Base-by-base conservation (phyloP, 1,140 invertebrate species). In the Amyelois transitella region DNA sequence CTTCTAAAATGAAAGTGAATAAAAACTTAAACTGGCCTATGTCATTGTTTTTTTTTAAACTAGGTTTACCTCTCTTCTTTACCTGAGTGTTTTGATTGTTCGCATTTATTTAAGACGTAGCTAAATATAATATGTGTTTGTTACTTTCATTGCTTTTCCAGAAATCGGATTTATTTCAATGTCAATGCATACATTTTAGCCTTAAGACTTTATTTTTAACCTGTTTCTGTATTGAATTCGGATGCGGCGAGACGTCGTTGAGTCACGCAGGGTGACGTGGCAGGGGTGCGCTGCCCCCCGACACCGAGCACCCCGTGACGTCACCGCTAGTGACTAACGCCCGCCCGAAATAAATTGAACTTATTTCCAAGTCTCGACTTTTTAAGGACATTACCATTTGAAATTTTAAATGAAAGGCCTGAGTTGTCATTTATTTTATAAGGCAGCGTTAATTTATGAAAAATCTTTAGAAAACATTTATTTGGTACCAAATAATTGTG, bases 201-300 rank as follows among this genome's bases (percentile, higher is more conserved):
- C n/a, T n/a, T n/a, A n/a, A n/a, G n/a, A 8, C 12, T 38, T 38
- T 38, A 38, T 38, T 38, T 38, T 2, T 38, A 38, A n/a, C n/a
- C 32, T 38, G 32, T 38, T 4, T 28, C 25, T 28, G 25, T 28
- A 28, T n/a, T n/a, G 25, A 10, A 28, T 6, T 38, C 32, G 32
- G 32, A 38, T 38, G 45, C 45, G 45, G 19, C 45, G 45, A 48
- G 45, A 48, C 45, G 17, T 49, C 60, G 60, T 57, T 77, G 75
- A 77, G 69, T 77, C 75, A 77, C 64, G 60, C 62, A 49, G 70
- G 66, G 68, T 69, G 70, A 66, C 69, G 65, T 60, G 72, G 66
- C 67, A 66, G 67, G 75, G 77, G 77, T 72, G 69, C 62, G 61
- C 32, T 38, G 32, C 58, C 56, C 45, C 61, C 57, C 65, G 57